These are phyloP conservation scores for Theonella swinhoei DNA, from an alignment of 37 sponge, comb jelly and placozoan genomes.

Conservation along the genomic window DNA sequence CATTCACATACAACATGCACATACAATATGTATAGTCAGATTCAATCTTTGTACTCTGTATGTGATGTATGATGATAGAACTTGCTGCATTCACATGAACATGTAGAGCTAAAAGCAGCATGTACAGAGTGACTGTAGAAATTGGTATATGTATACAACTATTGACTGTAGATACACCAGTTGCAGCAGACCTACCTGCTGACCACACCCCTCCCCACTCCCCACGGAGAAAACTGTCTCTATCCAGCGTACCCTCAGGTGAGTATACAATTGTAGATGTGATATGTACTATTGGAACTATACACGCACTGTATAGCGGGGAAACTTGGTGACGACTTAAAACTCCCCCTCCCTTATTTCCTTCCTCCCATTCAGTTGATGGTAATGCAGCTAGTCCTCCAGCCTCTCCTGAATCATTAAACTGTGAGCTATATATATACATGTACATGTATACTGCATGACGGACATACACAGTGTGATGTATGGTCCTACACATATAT, in stretches of 20 bases:
- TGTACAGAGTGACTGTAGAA: too few species aligned
- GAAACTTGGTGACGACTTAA: not conserved
- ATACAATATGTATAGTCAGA: not conserved
- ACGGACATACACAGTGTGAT: too few species aligned
- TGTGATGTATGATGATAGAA: not conserved
- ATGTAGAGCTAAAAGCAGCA: not conserved
- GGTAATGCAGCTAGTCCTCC: not conserved
- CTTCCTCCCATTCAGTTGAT: not conserved
- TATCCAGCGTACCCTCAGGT: not conserved
- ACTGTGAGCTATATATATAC: not conserved
- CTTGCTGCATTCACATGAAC: not conserved
- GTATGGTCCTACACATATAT: too few species aligned
- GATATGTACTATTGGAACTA: too few species aligned
- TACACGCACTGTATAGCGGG: too few species aligned
- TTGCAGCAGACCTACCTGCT: not conserved
- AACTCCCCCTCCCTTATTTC: not conserved
- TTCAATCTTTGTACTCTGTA: not conserved
- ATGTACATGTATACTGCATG: too few species aligned
- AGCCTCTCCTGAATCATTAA: not conserved
- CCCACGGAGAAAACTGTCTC: not conserved
- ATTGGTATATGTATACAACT: too few species aligned
- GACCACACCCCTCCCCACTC: not conserved
- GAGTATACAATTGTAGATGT: too few species aligned
- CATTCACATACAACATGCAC: not conserved
- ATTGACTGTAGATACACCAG: not conserved